Evolutionary conservation across 2,113 vertebrate species (phyloP), one percentile per base, ranked within the genome.

Genomic region (Lonchura striata): DNA sequence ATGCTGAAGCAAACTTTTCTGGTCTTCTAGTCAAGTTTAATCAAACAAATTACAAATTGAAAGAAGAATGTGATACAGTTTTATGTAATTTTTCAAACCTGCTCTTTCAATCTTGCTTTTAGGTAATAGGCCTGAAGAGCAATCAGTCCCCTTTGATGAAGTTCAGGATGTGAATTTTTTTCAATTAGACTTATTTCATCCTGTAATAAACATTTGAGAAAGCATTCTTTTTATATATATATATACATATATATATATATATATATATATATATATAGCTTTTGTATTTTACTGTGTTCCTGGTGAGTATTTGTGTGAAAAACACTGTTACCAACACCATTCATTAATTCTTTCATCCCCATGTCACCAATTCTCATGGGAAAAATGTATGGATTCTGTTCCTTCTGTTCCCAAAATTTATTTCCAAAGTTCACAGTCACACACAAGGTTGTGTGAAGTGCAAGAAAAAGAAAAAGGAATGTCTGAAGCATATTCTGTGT

Each of bases 161-260:
- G 72, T 89, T 88, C 91, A 93, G 77, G 92, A 81, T 56, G 28
- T 70, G 92, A 93, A 75, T 91, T 95, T 90, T 92, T 86, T 56
- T 90, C 39, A 75, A 63, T 91, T 94, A 79, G 71, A 92, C 65
- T 92, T 95, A 91, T 92, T 95, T 94, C 91, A 91, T 93, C 10
- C 3, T 68, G 79, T 97, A 96, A 96, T 96, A 97, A 97, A 97
- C 82, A 90, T 92, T 95, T 94, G 95, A 92, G 88, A 92, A 84
- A 88, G 56, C 66, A 91, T 93, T 95, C 80, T 96, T 94, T 94
- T 52, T 70, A 91, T 91, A 96, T 89, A 94, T 95, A 90, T 92
- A 90, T 59, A 42, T 3, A 82, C 1, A 42, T 3, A 82, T 2
- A 86, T 2, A 52, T 3, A 81, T 9, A 84, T 17, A 93, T 46